Evolutionary conservation across 2,888 invertebrate genomes (phyloP), one percentile per base, ranked within the genome.

Genomic region (Chrysolina haemoptera): DNA sequence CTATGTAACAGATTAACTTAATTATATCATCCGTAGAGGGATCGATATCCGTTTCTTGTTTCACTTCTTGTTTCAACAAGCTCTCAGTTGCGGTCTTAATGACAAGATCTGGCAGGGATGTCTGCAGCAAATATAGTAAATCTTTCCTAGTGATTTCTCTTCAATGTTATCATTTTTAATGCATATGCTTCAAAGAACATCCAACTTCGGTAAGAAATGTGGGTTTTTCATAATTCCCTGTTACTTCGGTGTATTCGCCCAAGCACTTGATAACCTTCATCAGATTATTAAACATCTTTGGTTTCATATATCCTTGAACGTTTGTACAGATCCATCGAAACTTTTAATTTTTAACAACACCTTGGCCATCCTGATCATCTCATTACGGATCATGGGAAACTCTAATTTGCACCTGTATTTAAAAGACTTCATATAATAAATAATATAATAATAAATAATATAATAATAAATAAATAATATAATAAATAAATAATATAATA

Each of bases 41-140:
- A 4, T 9, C 59, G 0, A 10, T 35, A 0, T 35, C 5, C 5
- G 27, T 41, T n/a, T n/a, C n/a, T n/a, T n/a, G n/a, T n/a, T n/a
- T n/a, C n/a, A n/a, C n/a, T 18, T n/a, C 18, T 59, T 59, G 16
- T 68, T 59, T 0, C 16, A n/a, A n/a, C n/a, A n/a, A n/a, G 55
- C 68, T 68, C 27, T 68, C 68, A 53, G 41, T 41, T 3, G 68
- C 55, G 11, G 68, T 68, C 40, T 68, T 68, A n/a, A 46, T 68
- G 35, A 68, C 22, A 20, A 14, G 59, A 14, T 10, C 67, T 40
- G 48, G 40, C 55, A 68, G 53, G 4, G 20, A 48, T 8, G 50
- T 68, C 12, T 68, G 55, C 16, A 62, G 40, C 41, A 27, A 41
- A 35, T 40, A 41, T 10, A 40, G 27, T 9, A 62, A 40, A 62